Evolutionary conservation across 2,113 vertebrate genomes (phyloP), one percentile per base, ranked within the genome.

Genomic region (Pionites leucogaster): DNA sequence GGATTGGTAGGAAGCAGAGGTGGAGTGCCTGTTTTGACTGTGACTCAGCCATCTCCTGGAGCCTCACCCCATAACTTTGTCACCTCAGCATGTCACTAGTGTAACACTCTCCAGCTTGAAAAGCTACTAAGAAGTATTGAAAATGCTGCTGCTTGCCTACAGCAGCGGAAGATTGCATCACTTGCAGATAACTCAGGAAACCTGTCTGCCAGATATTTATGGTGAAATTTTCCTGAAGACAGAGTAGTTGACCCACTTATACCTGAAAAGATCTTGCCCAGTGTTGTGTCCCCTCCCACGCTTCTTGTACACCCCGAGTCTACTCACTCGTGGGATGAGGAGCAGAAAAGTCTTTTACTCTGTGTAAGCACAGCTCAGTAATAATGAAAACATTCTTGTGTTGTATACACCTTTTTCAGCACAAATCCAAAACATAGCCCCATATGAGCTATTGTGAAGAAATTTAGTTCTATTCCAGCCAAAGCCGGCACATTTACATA

Each of bases 231-330:
- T 81, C 68, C 53, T 67, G 39, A 60, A 82, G 28, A 16, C 5
- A 24, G 2, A 33, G 17, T 11, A 55, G 33, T 35, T 86, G 33
- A 70, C 28, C 9, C 13, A n/a, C 64, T 76, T 84, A 39, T 2
- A 83, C 13, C 28, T 46, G 25, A 14, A 80, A 68, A 53, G 9
- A 28, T 18, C 24, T 57, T 82, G 35, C 9, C 5, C 14, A 67
- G 16, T 80, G 9, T 28, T 0, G 0, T 83, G 44, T 75, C 6
- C 5, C 11, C 41, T 67, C 42, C 20, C 44, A 88, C 1, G 0
- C 19, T 46, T 70, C 19, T 35, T 70, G 19, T 57, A 37, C 1
- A 4, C 11, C 7, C 29, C 6, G 33, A 65, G 55, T 41, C 14
- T 29, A 10, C 57, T 46, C 13, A 1, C 72, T 50, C 9, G 10